phyloP scores from a whole-genome alignment of 2,888 invertebrate genomes.

The Sphaerophoria taeniata region DNA sequence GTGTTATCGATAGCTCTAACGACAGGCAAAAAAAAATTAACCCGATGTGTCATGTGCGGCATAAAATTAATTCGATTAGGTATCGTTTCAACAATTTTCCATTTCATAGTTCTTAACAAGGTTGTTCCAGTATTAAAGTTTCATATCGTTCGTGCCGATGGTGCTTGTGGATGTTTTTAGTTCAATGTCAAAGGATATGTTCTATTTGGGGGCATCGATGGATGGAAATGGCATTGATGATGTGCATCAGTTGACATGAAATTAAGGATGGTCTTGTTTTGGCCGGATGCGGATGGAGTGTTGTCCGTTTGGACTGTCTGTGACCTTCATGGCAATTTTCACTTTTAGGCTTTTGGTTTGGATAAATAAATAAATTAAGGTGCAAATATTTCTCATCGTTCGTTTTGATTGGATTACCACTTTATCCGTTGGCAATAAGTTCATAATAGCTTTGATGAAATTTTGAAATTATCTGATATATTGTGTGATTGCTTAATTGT shows the following conservation, averaged over 20 bases:
- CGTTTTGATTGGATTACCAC: no score
- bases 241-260: conserved; percentile 10
- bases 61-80: conserved; percentile 67
- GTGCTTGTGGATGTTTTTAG: not conserved
- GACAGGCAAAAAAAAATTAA: not conserved
- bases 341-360: no score
- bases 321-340: conserved; percentile 3
- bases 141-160: not conserved
- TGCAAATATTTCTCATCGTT: no score
- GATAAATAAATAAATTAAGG: no score
- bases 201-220: not conserved
- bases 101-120: conserved; percentile 62
- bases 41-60: not conserved
- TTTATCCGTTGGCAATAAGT: no score
- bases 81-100: conserved; percentile 61
- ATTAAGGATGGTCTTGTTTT: conserved; percentile 14
- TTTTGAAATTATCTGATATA: no score
- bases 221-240: conserved; percentile 16
- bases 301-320: conserved; percentile 2
- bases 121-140: conserved; percentile 10
- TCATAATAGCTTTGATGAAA: no score
- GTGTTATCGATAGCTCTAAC: not conserved
- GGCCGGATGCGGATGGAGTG: conserved; percentile 19
- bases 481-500: no score
- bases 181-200: conserved; percentile 20